phyloP scores from a whole-genome alignment of 2,888 invertebrate genomes.

The Euphydryas editha region DNA sequence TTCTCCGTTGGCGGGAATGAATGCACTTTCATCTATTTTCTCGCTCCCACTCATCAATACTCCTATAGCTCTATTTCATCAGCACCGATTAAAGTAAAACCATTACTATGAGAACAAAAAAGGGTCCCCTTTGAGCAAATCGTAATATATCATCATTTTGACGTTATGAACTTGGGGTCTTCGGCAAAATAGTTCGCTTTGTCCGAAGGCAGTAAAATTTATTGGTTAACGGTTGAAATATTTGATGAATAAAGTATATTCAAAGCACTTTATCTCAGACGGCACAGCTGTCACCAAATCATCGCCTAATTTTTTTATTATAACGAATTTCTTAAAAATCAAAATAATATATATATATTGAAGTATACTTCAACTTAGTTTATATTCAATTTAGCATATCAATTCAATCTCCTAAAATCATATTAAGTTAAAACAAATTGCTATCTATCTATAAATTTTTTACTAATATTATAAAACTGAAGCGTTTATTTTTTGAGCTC shows the following conservation, averaged over 20 bases:
- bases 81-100: constrained; percentile 78
- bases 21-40: constrained; percentile 59
- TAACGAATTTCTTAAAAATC: too few species aligned
- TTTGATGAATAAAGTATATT: constrained; percentile 43
- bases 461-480: too few species aligned
- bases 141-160: constrained; percentile 82
- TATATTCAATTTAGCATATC: too few species aligned
- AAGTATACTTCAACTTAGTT: too few species aligned
- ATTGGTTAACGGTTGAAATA: constrained; percentile 68
- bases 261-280: constrained; percentile 4
- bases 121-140: constrained; percentile 82
- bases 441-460: too few species aligned
- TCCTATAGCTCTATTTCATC: constrained; percentile 39
- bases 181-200: constrained; percentile 64
- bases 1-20: constrained; percentile 74
- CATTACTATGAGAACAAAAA: constrained; percentile 82
- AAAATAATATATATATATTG: too few species aligned
- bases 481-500: too few species aligned
- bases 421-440: too few species aligned
- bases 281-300: constrained; percentile 7
- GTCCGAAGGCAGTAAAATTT: constrained; percentile 74
- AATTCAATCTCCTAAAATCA: too few species aligned
- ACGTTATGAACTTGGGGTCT: constrained; percentile 76
- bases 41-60: constrained; percentile 49
- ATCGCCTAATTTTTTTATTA: background rate